Conservation (phyloP, 2,113 vertebrate species). For the Pimephales promelas region DNA sequence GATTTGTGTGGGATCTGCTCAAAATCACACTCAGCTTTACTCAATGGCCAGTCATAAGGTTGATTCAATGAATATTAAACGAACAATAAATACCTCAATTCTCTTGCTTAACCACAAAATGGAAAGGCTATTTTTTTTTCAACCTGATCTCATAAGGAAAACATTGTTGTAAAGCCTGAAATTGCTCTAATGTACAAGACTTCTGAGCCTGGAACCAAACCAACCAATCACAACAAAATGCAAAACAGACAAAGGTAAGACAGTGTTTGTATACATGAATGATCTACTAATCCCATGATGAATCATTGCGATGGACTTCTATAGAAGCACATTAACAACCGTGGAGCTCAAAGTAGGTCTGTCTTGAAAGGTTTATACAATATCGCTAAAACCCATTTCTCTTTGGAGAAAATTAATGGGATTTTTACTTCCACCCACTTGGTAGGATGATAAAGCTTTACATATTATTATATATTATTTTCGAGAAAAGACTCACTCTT, state of each 20-base stretch:
- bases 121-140: neutral
- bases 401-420: neutral
- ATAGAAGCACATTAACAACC: conserved; percentile 3
- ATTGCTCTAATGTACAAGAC: neutral
- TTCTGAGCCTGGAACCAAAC: neutral
- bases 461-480: neutral
- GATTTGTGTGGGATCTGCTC: conserved; percentile 87
- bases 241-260: neutral
- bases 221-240: neutral
- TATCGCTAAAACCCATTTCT: neutral
- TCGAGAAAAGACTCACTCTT: neutral
- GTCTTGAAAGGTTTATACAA: conserved; percentile 10
- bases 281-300: conserved; percentile 8
- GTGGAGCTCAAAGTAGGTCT: neutral
- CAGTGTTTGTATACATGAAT: neutral
- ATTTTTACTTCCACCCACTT: conserved; percentile 18
- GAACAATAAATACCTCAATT: neutral
- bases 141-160: neutral
- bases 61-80: neutral
- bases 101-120: neutral
- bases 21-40: conserved; percentile 35
- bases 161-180: neutral
- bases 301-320: neutral
- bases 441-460: neutral
- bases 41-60: neutral